Base-by-base conservation (phyloP, 2,888 invertebrate genomes). In the Cephus spinipes region DNA sequence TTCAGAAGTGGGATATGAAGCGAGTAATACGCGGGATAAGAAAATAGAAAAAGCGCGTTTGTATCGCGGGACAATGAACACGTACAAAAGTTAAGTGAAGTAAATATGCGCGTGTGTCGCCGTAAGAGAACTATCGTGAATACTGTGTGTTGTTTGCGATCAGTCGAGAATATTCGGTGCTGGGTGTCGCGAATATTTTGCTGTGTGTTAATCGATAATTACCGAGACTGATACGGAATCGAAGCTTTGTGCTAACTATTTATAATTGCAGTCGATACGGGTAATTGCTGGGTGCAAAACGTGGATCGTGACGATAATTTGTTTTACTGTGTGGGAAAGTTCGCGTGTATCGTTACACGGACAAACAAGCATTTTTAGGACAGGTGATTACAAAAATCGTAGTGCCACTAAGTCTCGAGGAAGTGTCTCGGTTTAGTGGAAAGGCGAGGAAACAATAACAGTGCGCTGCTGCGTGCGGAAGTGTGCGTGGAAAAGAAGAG, bases 111-210 rank as follows among this genome's bases (percentile, higher is more conserved):
- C 30, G 75, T 75, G 75, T 68, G 75, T 68, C 68, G 55, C 68
- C 75, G 75, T 75, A 55, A 23, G 68, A 12, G 31, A 73, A 76
- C 12, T 76, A 30, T 33, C 76, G 55, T 68, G 76, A 55, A 73
- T 69, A 35, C 34, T 35, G 34, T 35, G 33, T 68, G 36, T 40
- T 73, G 68, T 11, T 68, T 68, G 74, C 75, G 69, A 74, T 74
- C 69, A 69, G 71, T 32, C 36, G n/a, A 15, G 74, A 55, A 77
- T 77, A 68, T 30, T 33, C 68, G 69, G 68, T 35, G 76, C 77
- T 77, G 69, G 33, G 77, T 73, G 77, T 69, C 74, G 69, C n/a
- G 77, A 40, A 74, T 36, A 68, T 74, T 68, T 74, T 35, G 35
- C 31, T 32, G 4, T 11, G 35, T 74, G 35, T 11, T 35, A 35